Evolutionary conservation across 2,113 vertebrate genomes (phyloP).

Genomic region (Rhinopithecus roxellana): DNA sequence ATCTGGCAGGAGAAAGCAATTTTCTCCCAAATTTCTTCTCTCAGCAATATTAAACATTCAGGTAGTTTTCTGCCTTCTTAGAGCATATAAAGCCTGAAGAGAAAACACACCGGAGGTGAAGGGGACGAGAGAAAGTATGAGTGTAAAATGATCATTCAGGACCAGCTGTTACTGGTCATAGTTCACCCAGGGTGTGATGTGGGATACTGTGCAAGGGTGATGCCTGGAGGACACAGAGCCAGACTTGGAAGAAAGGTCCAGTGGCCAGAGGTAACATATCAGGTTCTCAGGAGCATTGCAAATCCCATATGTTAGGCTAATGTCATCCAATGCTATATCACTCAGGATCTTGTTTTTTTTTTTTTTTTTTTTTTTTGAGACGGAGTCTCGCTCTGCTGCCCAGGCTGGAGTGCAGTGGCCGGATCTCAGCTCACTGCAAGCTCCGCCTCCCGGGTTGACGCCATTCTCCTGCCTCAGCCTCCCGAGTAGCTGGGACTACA

Average conservation of each 20-base stretch:
- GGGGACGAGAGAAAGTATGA: not conserved
- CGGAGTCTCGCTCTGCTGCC: no score
- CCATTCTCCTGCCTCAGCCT: no score
- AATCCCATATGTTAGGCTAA: conserved; percentile 81
- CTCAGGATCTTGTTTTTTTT: conserved; percentile 81
- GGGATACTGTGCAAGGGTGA: not conserved
- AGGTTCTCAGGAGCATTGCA: conserved; percentile 78
- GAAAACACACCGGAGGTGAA: not conserved
- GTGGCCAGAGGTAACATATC: not conserved
- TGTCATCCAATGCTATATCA: conserved; percentile 93
- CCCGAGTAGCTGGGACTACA: no score
- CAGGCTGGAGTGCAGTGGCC: no score
- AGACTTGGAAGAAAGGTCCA: not conserved
- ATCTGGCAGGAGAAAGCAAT: not conserved
- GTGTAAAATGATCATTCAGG: not conserved
- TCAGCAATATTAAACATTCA: not conserved
- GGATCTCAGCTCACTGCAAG: no score
- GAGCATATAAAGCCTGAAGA: not conserved
- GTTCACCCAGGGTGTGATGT: not conserved
- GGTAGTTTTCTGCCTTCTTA: not conserved
- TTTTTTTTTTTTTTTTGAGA: no score
- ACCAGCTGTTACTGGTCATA: not conserved
- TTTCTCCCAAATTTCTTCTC: not conserved
- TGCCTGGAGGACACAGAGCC: not conserved
- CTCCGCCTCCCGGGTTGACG: no score